Conservation (phyloP, 2,113 vertebrate genomes). For the Scatophagus argus region DNA sequence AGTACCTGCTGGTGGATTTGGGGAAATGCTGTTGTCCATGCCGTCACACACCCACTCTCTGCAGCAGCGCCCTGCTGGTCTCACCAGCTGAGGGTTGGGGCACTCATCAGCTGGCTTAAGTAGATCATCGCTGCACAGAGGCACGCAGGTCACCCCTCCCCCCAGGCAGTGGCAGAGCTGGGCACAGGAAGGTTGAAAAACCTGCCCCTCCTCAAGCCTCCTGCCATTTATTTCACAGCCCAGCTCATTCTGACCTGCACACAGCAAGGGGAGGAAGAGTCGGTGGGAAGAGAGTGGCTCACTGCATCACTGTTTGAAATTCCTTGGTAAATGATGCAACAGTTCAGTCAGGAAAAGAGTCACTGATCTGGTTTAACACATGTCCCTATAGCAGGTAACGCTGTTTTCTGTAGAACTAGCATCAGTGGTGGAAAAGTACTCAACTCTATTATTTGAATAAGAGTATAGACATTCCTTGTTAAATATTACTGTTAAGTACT, state of each 20-base stretch:
- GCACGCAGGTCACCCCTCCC: slow-evolving; percentile 85
- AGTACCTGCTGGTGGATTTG: slow-evolving; percentile 71
- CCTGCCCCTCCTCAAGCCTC: slow-evolving; percentile 83
- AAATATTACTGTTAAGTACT: no score
- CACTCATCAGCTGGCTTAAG: slow-evolving; percentile 84
- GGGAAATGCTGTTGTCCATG: slow-evolving; percentile 55
- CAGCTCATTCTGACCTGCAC: slow-evolving; percentile 79
- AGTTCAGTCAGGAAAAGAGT: not conserved
- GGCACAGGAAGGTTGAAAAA: slow-evolving; percentile 88
- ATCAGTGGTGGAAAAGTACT: no score
- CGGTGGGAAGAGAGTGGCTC: not conserved
- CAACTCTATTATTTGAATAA: no score
- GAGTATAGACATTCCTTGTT: no score
- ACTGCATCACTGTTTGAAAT: not conserved
- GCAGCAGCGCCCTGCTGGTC: slow-evolving; percentile 86
- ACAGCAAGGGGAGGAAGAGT: not conserved
- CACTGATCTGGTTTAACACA: not conserved
- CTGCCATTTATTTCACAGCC: slow-evolving; percentile 85
- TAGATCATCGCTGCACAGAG: slow-evolving; percentile 85
- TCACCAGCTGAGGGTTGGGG: slow-evolving; percentile 77
- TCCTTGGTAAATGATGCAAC: not conserved
- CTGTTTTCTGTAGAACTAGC: no score
- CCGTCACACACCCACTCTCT: slow-evolving; percentile 86
- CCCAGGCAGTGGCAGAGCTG: slow-evolving; percentile 84
- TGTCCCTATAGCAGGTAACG: no score